Base-by-base conservation (phyloP, 1,140 invertebrate species). In the Chionoecetes opilio region DNA sequence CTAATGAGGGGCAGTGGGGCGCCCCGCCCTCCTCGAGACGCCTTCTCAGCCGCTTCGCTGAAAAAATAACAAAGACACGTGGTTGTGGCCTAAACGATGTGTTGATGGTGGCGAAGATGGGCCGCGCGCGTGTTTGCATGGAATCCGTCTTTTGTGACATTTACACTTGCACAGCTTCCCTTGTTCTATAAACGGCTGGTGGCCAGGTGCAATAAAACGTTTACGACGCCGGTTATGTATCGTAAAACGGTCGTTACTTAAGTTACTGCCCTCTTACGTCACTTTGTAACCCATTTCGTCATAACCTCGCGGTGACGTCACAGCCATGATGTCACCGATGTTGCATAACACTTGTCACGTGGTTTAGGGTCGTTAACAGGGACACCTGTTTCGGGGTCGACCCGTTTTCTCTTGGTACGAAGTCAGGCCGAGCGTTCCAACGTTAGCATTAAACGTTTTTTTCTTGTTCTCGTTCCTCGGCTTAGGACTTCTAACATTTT, bases 221-320 rank as follows among this genome's bases (percentile, higher is more conserved):
- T 95, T 95, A 95, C 94, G 94, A 95, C 82, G 94, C 90, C 84
- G 94, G 94, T 95, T 95, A 95, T 95, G 94, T 95, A 95, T 95
- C 94, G 94, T 95, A 95, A 95, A 95, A 95, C 41, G 94, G 94
- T 95, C 94, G 94, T 95, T 95, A 95, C 94, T 95, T 92, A 95
- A 90, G 94, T 95, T 95, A 95, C 90, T 95, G 91, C 94, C 84
- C 94, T 95, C 94, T 95, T 95, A 95, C 94, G 94, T 95, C 94
- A 95, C 94, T 95, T 95, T 95, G 94, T 95, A 92, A 95, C 94
- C 94, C 94, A 92, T 95, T 95, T 95, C 94, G 94, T 95, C 94
- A 95, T 95, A 92, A 95, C 94, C 53, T 31, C 2, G 84, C 34
- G 17, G 63, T 94, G 93, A 94, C 82, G 93, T 93, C 93, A 90